These are phyloP conservation scores for Hylyphantes graminicola DNA, from an alignment of 1,140 invertebrate genomes.

Conservation along the genomic window DNA sequence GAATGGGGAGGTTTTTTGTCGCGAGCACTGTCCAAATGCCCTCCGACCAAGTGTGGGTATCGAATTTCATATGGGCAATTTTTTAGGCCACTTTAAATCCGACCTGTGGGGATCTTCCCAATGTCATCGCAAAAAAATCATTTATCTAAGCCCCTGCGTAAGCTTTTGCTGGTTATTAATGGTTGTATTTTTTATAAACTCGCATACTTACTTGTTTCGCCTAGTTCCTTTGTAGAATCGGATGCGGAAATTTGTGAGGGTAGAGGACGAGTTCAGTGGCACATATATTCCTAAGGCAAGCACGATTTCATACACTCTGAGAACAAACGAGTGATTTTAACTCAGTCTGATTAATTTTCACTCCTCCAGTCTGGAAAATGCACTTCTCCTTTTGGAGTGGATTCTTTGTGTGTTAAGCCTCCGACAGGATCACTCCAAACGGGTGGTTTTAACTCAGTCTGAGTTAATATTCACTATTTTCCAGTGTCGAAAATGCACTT, in stretches of 20 bases:
- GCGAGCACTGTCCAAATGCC: constrained; percentile 16
- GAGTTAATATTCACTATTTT: too few relatives aligned
- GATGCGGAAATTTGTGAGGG: too few relatives aligned
- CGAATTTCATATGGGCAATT: constrained; percentile 43
- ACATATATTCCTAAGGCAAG: neutral
- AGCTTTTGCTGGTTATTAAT: neutral
- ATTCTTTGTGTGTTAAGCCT: too few relatives aligned
- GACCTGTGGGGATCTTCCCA: neutral
- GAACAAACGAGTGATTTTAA: too few relatives aligned
- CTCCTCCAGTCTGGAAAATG: too few relatives aligned
- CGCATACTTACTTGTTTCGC: constrained; percentile 1
- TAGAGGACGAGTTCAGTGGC: neutral
- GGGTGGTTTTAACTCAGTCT: too few relatives aligned
- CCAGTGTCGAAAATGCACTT: too few relatives aligned
- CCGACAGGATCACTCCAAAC: too few relatives aligned
- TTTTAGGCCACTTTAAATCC: constrained; percentile 25
- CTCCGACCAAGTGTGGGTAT: constrained; percentile 40
- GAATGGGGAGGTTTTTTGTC: constrained; percentile 50
- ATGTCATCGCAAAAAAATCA: constrained; percentile 12
- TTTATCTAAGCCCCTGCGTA: neutral
- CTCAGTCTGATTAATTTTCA: too few relatives aligned
- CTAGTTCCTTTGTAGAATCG: neutral
- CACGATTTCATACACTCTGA: neutral
- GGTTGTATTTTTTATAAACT: neutral
- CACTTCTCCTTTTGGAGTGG: too few relatives aligned